Evolutionary conservation across 2,888 invertebrate genomes (phyloP), one percentile per base, ranked within the genome.

Genomic region (Mycogona germanica): DNA sequence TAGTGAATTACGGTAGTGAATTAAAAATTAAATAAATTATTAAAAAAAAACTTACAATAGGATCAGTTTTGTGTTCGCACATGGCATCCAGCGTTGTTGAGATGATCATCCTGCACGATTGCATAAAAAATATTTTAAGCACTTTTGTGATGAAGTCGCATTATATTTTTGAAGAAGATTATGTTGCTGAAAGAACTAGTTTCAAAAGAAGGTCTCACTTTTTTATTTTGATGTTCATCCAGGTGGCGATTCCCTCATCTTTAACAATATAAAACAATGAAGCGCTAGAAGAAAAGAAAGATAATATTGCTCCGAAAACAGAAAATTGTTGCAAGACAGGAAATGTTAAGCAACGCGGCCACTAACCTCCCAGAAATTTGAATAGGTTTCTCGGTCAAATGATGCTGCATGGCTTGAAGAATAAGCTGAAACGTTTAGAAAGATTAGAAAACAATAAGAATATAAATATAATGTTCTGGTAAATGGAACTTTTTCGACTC

Each of bases 221-320:
- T 65, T 87, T 87, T 57, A 87, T 74, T 62, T 78, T 78, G 17
- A 81, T 77, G 28, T 82, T 82, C 59, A 88, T n/a, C n/a, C n/a
- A 77, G 60, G 78, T 77, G 5, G 77, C 76, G 61, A 81, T 83
- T 64, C 87, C 85, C 60, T 83, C 82, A 40, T 86, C 85, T 71
- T 92, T 92, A 2, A 92, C 87, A 62, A 96, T 88, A 70, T 95
- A 95, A 73, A 92, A 95, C 55, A 96, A 73, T 5, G 89, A 89
- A 3, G 95, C 95, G 72, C 93, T 93, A 70, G 42, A 73, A 72
- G 19, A 21, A 29, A 58, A 57, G 57, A 60, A 53, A 52, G 12
- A 2, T 7, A 38, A 21, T n/a, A n/a, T n/a, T n/a, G n/a, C n/a
- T n/a, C n/a, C n/a, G n/a, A n/a, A n/a, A n/a, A n/a, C n/a, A n/a